Conservation (phyloP, 2,797 vertebrate genomes). For the Pipistrellus kuhlii region DNA sequence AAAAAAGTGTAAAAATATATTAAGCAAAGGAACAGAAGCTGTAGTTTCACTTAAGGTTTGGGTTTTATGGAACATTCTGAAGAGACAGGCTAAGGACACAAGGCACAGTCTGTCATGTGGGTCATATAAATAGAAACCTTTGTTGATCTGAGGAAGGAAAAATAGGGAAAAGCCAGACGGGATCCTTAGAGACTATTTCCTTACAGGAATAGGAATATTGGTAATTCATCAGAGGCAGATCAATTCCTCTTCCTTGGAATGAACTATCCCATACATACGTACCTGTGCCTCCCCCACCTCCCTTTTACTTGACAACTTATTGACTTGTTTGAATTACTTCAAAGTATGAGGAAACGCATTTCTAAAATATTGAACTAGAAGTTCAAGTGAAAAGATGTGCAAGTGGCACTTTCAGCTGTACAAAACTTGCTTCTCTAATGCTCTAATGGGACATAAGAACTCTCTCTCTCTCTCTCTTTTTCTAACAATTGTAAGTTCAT, state of each 20-base stretch:
- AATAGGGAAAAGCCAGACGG: neutral
- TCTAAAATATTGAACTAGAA: neutral
- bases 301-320: neutral
- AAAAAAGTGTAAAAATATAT: neutral
- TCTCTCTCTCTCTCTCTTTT: neutral
- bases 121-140: slow-evolving; percentile 36
- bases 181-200: neutral
- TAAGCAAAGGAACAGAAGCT: neutral
- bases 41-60: neutral
- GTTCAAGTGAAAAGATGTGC: neutral
- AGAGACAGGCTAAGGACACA: neutral
- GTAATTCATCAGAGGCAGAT: neutral
- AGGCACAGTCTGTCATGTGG: neutral
- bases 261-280: neutral
- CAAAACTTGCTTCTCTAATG: neutral
- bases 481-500: slow-evolving; percentile 3
- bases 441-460: neutral
- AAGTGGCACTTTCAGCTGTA: neutral
- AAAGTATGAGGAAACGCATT: neutral
- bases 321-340: neutral
- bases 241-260: neutral
- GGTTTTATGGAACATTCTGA: neutral
- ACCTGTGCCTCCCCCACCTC: neutral
- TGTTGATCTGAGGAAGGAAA: slow-evolving; percentile 17
- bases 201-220: slow-evolving; percentile 1